Evolutionary conservation across 2,113 vertebrate species (phyloP).

Genomic region (Ceratotherium simum): DNA sequence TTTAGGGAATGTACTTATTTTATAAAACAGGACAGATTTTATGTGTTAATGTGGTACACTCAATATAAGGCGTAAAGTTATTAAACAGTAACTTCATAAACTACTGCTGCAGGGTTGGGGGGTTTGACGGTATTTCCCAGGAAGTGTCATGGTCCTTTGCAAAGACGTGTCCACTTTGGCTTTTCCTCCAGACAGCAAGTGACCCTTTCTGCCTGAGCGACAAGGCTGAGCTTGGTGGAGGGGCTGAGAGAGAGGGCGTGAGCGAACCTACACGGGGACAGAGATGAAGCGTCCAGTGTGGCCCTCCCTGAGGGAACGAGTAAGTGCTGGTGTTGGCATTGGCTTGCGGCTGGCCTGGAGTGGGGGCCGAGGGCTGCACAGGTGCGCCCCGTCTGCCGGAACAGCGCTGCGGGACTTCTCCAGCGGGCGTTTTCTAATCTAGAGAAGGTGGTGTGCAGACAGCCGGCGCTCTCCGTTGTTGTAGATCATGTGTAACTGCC

Average conservation of each 20-base stretch:
- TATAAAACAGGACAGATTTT: not conserved
- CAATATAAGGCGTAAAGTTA: not conserved
- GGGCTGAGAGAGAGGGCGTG: rapidly evolving
- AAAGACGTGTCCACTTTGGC: not conserved
- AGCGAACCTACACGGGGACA: not conserved
- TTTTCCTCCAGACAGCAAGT: not conserved
- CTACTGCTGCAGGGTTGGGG: not conserved
- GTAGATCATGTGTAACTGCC: not conserved
- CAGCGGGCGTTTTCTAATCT: not conserved
- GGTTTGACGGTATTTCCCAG: not conserved
- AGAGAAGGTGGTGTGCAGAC: not conserved
- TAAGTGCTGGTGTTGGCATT: no score
- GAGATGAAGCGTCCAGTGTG: not conserved
- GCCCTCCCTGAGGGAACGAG: not conserved
- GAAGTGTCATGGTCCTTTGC: not conserved
- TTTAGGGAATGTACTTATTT: not conserved
- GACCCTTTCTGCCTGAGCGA: not conserved
- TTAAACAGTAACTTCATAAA: not conserved
- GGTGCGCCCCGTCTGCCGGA: no score
- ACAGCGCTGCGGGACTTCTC: not conserved
- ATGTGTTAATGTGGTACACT: not conserved
- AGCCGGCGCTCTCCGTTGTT: not conserved
- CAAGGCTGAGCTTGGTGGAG: not conserved
- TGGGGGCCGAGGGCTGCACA: not conserved
- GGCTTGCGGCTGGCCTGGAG: not conserved